A percentile compares a stretch with the other conserved stretches of the same genome.
phyloP scores from a whole-genome alignment of 2,113 vertebrate genomes.

The Nothobranchius kuhntae region DNA sequence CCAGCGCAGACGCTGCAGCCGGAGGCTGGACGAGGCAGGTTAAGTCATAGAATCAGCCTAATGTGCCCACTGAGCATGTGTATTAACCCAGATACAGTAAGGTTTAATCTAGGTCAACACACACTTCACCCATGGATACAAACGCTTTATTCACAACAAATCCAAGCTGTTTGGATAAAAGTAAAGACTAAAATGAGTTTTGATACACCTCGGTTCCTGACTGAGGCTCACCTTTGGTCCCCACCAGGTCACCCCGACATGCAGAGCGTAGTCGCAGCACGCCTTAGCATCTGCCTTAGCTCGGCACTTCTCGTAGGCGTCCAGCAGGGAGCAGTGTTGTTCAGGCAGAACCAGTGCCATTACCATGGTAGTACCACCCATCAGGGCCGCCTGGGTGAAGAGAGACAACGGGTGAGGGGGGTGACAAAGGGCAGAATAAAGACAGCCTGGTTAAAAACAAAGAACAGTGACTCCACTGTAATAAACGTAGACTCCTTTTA shows the following conservation, averaged over 20 bases:
- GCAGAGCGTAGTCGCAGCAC: conserved; percentile 95
- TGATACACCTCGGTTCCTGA: not conserved
- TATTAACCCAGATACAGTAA: conserved; percentile 52
- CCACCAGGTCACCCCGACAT: conserved; percentile 97
- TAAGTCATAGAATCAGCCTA: conserved; percentile 59
- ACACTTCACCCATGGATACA: conserved; percentile 43
- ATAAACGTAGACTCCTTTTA: conserved; percentile 21
- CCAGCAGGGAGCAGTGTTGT: conserved; percentile 92
- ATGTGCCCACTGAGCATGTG: conserved; percentile 62
- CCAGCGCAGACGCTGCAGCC: conserved; percentile 26
- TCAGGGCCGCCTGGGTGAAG: conserved; percentile 87
- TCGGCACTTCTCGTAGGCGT: conserved; percentile 90
- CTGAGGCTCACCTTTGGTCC: conserved; percentile 85
- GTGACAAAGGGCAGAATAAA: conserved; percentile 5
- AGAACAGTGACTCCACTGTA: conserved; percentile 51
- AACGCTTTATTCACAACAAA: not conserved
- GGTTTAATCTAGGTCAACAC: conserved; percentile 61
- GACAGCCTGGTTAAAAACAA: conserved; percentile 24
- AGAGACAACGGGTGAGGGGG: conserved; percentile 15
- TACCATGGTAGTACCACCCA: conserved; percentile 95
- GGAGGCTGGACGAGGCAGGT: conserved; percentile 38
- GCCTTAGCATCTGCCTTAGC: conserved; percentile 89
- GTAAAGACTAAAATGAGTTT: not conserved
- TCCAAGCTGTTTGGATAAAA: not conserved
- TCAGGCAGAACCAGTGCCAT: conserved; percentile 91